These are phyloP conservation scores for Scotopteryx bipunctaria DNA, from an alignment of 2,888 invertebrate genomes.

Conservation along the genomic window DNA sequence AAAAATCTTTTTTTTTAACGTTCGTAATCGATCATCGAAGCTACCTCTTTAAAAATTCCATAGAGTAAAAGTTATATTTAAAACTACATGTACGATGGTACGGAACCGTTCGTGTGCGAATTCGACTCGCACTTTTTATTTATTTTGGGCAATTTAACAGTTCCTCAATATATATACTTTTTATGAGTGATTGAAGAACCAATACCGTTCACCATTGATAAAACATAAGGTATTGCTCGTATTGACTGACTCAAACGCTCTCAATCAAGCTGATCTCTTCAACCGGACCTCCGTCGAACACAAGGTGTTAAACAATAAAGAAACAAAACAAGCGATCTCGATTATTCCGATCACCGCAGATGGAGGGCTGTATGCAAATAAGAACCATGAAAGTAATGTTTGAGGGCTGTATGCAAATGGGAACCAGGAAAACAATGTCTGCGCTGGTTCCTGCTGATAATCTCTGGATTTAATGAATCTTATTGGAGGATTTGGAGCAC, in stretches of 20 bases:
- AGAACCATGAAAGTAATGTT: conserved; percentile 68
- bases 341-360: conserved; percentile 60
- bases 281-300: conserved; percentile 56
- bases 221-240: too few relatives aligned
- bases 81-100: too few relatives aligned
- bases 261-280: conserved; percentile 20
- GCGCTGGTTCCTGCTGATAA: conserved; percentile 68
- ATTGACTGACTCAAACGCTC: background rate
- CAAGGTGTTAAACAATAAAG: conserved; percentile 64
- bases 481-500: conserved; percentile 25
- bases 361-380: conserved; percentile 73
- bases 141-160: too few relatives aligned
- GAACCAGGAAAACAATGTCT: conserved; percentile 68
- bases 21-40: too few relatives aligned
- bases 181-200: too few relatives aligned
- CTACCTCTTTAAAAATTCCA: too few relatives aligned
- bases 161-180: too few relatives aligned
- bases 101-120: too few relatives aligned
- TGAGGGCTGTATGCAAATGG: conserved; percentile 69
- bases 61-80: too few relatives aligned
- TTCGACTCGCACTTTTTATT: too few relatives aligned
- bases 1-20: too few relatives aligned
- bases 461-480: conserved; percentile 49
- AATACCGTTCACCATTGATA: background rate
- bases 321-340: conserved; percentile 56